These are phyloP conservation scores for Meloe dianella DNA, from an alignment of 2,888 invertebrate genomes.

Conservation along the genomic window DNA sequence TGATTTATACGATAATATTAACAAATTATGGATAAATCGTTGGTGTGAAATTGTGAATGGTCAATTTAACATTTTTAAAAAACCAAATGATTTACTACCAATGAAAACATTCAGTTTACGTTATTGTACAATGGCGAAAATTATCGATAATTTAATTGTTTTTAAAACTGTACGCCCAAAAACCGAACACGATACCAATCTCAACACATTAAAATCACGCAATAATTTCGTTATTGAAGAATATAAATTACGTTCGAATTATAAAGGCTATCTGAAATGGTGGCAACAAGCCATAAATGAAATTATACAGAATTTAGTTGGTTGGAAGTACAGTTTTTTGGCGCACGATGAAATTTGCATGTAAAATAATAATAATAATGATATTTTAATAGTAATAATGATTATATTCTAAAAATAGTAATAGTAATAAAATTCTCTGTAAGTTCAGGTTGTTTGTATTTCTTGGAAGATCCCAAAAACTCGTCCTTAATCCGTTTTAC, in stretches of 20 bases:
- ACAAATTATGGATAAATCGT: background rate
- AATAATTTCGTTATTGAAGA: background rate
- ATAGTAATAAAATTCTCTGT: background rate
- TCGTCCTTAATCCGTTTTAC: background rate
- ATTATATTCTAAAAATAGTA: too few species aligned
- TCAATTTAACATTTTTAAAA: background rate
- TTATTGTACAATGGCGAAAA: background rate
- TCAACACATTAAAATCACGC: background rate
- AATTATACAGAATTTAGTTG: background rate
- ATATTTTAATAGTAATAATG: too few species aligned
- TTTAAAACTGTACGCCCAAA: background rate
- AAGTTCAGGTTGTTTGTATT: background rate
- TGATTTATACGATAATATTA: background rate
- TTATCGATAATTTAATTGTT: background rate
- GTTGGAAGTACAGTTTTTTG: background rate
- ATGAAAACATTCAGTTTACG: background rate
- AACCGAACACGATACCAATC: background rate
- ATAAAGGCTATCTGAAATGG: background rate
- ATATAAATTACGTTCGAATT: background rate
- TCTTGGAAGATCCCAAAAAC: background rate
- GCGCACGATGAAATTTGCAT: background rate
- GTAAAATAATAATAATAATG: background rate
- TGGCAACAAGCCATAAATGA: background rate
- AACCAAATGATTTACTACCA: background rate
- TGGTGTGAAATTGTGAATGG: conserved; percentile 4